These are phyloP conservation scores for Scaptomyza cyrtandrae DNA, from an alignment of 2,888 invertebrate species.

Conservation along the genomic window DNA sequence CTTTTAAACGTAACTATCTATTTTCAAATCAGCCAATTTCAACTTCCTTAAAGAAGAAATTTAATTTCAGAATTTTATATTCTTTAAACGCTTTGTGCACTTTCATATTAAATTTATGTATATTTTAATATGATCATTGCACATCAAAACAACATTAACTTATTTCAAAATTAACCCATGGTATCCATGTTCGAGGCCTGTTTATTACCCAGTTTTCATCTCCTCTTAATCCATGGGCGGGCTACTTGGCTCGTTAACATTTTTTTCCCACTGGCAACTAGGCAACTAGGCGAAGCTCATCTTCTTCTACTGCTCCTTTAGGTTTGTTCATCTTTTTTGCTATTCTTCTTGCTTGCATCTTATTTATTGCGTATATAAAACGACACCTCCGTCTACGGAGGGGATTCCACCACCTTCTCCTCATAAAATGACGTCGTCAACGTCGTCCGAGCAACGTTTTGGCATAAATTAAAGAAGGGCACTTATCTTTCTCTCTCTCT, in stretches of 20 bases:
- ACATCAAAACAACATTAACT: not conserved
- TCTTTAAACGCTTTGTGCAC: no score
- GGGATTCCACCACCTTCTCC: not conserved
- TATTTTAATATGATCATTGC: not conserved
- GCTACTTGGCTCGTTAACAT: conserved; percentile 72
- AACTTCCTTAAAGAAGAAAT: no score
- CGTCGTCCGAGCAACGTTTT: conserved; percentile 71
- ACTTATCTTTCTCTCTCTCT: conserved; percentile 16
- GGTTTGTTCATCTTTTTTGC: conserved; percentile 1
- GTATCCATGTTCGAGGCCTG: conserved; percentile 11
- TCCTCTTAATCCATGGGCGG: conserved; percentile 27
- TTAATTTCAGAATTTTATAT: no score
- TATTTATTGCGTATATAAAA: conserved; percentile 77
- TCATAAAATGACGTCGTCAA: conserved; percentile 72
- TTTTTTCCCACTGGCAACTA: conserved; percentile 65
- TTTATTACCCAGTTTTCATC: conserved; percentile 8
- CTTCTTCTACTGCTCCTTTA: conserved; percentile 17
- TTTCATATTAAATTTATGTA: no score
- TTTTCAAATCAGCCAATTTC: no score
- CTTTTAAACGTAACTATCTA: no score
- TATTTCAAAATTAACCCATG: conserved; percentile 28
- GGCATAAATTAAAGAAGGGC: conserved; percentile 77
- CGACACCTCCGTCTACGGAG: conserved; percentile 59
- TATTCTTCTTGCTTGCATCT: conserved; percentile 47
- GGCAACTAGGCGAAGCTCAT: conserved; percentile 18